Percentiles rank a stretch among this genome's conserved stretches.
phyloP scores from a whole-genome alignment of 2,888 invertebrate species.

The Arctia plantaginis region DNA sequence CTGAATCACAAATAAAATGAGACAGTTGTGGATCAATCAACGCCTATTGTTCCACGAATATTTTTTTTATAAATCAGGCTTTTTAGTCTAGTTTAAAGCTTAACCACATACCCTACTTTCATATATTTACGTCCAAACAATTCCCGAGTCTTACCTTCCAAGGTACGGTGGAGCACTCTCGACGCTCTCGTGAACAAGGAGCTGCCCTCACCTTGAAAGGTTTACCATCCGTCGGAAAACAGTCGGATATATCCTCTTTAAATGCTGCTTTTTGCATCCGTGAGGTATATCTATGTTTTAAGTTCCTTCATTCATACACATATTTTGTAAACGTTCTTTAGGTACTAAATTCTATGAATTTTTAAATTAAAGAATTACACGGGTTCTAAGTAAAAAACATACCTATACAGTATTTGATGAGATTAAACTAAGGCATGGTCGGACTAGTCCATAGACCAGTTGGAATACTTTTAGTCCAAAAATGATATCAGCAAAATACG shows the following conservation, averaged over 20 bases:
- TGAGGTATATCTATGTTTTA: neutral
- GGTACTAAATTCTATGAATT: no score
- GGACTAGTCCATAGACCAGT: no score
- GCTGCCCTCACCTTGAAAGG: constrained; percentile 9
- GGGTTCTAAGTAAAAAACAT: no score
- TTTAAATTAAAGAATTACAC: no score
- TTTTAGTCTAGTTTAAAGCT: neutral
- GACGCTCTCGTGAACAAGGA: constrained; percentile 17
- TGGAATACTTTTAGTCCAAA: no score
- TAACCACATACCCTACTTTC: neutral
- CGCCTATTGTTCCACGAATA: neutral
- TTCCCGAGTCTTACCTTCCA: constrained; percentile 17
- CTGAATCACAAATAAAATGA: no score
- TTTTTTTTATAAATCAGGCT: constrained; percentile 4
- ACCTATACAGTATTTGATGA: no score
- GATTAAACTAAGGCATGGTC: no score
- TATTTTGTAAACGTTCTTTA: no score
- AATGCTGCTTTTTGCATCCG: neutral
- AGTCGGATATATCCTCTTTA: constrained; percentile 8
- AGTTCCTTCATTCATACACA: neutral
- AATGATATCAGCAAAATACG: no score
- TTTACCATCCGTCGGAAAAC: constrained; percentile 13
- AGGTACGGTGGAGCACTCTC: constrained; percentile 21
- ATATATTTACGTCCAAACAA: constrained; percentile 23
- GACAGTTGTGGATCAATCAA: neutral